Evolutionary conservation across 2,888 invertebrate genomes (phyloP).

Genomic region (Agriopis marginaria): DNA sequence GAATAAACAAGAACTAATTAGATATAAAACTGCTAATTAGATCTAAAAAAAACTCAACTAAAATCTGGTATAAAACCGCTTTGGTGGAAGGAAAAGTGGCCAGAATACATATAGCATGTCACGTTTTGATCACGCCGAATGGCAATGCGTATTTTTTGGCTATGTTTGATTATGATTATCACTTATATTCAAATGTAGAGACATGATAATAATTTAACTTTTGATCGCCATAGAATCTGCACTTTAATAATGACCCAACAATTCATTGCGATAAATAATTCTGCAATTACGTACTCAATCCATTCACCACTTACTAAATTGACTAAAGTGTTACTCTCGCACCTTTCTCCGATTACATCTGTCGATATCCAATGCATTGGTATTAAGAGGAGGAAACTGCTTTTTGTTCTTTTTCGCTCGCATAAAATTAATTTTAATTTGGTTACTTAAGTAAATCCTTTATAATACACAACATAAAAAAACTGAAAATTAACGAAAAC

Average conservation of each 20-base stretch:
- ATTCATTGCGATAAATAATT: slow-evolving; percentile 39
- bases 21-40: too few species aligned
- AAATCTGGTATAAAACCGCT: too few species aligned
- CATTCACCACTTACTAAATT: slow-evolving; percentile 12
- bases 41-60: too few species aligned
- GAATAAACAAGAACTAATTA: too few species aligned
- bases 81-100: too few species aligned
- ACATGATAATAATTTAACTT: slow-evolving; percentile 8
- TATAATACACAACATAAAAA: too few species aligned
- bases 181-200: neutral
- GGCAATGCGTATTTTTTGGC: neutral
- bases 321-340: slow-evolving; percentile 26
- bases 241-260: slow-evolving; percentile 22
- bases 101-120: too few species aligned
- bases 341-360: slow-evolving; percentile 46
- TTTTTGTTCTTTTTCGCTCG: too few species aligned
- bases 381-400: slow-evolving; percentile 5
- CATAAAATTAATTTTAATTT: too few species aligned
- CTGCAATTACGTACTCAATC: slow-evolving; percentile 25
- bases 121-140: too few species aligned
- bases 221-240: slow-evolving; percentile 1
- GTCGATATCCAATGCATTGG: slow-evolving; percentile 39
- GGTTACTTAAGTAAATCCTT: too few species aligned
- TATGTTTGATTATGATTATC: neutral
- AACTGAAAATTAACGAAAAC: too few species aligned